These are phyloP conservation scores for Gavia stellata DNA, from an alignment of 2,113 vertebrate species.

Conservation along the genomic window DNA sequence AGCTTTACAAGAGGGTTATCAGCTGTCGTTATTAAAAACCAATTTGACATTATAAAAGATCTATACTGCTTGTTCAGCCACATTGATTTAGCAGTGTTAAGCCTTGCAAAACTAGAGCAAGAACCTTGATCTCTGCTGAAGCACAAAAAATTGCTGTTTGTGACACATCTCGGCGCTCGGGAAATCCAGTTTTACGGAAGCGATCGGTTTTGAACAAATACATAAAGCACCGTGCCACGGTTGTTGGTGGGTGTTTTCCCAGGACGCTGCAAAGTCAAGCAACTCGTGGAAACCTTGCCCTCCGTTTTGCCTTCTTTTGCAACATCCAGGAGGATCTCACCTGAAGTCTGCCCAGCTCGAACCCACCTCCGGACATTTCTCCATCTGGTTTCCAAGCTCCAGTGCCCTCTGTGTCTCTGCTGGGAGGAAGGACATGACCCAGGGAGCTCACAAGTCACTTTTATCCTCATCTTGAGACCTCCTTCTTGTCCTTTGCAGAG, in stretches of 20 bases:
- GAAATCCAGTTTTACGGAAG: not conserved
- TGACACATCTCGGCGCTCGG: not conserved
- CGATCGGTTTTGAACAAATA: not conserved
- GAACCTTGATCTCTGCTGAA: slow-evolving; percentile 40
- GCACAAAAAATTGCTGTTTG: not conserved
- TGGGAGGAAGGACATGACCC: not conserved
- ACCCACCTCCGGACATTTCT: not conserved
- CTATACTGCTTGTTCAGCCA: slow-evolving; percentile 12
- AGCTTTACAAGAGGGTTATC: slow-evolving; percentile 5
- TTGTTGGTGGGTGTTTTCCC: not conserved
- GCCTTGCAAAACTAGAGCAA: not conserved
- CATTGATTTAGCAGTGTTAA: slow-evolving; percentile 40
- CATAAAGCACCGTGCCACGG: fast-evolving
- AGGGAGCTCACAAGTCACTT: not conserved
- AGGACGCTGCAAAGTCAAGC: not conserved
- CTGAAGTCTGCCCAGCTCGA: not conserved
- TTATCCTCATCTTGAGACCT: not conserved
- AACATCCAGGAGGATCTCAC: not conserved
- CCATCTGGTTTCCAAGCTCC: fast-evolving
- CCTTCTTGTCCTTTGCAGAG: not conserved
- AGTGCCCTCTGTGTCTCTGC: fast-evolving
- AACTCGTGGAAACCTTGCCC: not conserved
- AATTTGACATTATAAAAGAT: slow-evolving; percentile 28
- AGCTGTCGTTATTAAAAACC: slow-evolving; percentile 17
- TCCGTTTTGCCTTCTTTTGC: not conserved